A percentile compares a stretch with the other conserved stretches of the same genome.
Conservation (phyloP, 2,888 invertebrate genomes). For the Epinotia bilunana region DNA sequence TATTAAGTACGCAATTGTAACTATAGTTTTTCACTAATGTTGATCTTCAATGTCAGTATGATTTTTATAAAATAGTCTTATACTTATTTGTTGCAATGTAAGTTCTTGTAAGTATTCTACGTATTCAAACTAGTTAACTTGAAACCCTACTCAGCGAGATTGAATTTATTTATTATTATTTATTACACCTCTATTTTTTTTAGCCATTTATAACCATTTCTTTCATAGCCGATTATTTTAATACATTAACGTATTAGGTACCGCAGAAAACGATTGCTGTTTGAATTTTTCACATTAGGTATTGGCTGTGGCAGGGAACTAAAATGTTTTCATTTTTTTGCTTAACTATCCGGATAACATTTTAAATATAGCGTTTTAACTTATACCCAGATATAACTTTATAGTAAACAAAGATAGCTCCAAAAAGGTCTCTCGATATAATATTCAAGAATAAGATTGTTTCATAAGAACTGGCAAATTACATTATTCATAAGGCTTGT, state of each 20-base stretch:
- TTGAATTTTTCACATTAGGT: background rate
- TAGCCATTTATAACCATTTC: background rate
- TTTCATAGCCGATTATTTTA: background rate
- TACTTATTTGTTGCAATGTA: background rate
- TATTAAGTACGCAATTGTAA: background rate
- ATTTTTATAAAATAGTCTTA: background rate
- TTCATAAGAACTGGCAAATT: constrained; percentile 40
- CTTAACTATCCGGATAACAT: background rate
- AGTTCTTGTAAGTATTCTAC: background rate
- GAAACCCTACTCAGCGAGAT: background rate
- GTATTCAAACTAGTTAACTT: constrained; percentile 8
- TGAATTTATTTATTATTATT: background rate
- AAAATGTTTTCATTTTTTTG: background rate
- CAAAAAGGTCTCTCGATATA: constrained; percentile 43
- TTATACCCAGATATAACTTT: background rate
- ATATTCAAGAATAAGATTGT: background rate
- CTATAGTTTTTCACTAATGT: background rate
- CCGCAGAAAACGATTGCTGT: background rate
- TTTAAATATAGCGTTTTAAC: background rate
- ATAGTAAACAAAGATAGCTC: too few species aligned
- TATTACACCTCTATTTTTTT: background rate
- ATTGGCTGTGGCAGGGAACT: background rate
- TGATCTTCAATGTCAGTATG: background rate
- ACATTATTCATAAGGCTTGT: constrained; percentile 29
- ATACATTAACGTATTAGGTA: background rate